phyloP scores from a whole-genome alignment of 2,113 vertebrate genomes.

The Prolemur simus region DNA sequence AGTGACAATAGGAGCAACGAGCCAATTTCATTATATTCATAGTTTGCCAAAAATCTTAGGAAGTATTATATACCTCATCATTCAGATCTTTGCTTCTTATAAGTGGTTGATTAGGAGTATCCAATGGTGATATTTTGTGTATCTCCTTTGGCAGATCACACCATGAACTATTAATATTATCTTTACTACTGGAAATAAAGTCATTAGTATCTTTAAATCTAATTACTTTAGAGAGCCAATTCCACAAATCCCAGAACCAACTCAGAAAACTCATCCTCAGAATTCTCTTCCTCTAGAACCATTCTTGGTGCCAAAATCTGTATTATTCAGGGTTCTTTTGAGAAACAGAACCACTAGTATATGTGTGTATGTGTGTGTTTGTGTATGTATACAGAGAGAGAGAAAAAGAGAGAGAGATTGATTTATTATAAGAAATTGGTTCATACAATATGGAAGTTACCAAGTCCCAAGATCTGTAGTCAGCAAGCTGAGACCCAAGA shows the following conservation, averaged over 20 bases:
- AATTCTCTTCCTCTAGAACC: not conserved
- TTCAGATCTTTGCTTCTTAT: not conserved
- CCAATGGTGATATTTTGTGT: not conserved
- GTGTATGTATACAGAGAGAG: not conserved
- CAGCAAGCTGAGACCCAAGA: not conserved
- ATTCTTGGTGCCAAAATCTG: not conserved
- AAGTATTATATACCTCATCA: not conserved
- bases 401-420: not conserved
- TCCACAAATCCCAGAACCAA: not conserved
- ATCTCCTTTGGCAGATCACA: not conserved
- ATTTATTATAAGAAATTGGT: not conserved
- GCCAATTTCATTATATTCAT: not conserved
- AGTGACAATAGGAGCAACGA: not conserved
- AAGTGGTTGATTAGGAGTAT: not conserved
- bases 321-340: not conserved
- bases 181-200: not conserved
- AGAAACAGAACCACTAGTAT: not conserved
- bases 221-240: not conserved
- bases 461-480: not conserved
- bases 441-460: not conserved
- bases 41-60: not conserved
- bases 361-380: fast-evolving
- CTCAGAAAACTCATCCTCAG: not conserved
- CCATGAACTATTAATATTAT: not conserved
- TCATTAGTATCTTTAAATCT: not conserved